Base-by-base conservation (phyloP, 2,888 invertebrate genomes). In the Cyclophora albipunctata region DNA sequence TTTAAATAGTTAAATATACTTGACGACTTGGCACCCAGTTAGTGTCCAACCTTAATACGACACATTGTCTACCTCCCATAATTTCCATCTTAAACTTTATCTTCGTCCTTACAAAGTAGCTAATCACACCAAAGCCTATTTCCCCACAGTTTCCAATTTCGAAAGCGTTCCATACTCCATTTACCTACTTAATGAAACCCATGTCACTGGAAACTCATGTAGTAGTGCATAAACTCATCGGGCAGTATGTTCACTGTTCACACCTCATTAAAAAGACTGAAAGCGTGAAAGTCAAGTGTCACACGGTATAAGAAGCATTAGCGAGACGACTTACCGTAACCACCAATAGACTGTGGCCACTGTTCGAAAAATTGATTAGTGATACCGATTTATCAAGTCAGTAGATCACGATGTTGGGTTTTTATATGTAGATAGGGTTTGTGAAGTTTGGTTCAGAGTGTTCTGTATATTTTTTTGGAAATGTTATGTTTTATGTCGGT, bases 201-300 rank as follows among this genome's bases (percentile, higher is more conserved):
- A 42, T 45, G 45, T 42, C 45, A 34, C 40, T 57, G 47, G 53
- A 57, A 58, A 58, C 47, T 42, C 52, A 44, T 47, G 52, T 58
- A 53, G 45, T 52, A 58, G 46, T 57, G 59, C 59, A 58, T 53
- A 52, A 58, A 58, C 51, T 59, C 52, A 47, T 48, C 44, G 51
- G 42, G 34, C 40, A 40, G 33, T 7, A 1, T 45, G 42, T 33
- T 34, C 69, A 69, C 70, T 42, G 42, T 33, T 34, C 69, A 69
- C 70, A 75, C 71, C 66, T 64, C 67, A 71, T 75, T 77, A 72
- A 56, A 47, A 52, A 60, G 68, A 72, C 71, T 59, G 76, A 78
- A 77, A 78, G 78, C 80, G 75, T 78, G 75, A 70, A 72, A 71
- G 59, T 64, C 64, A 55, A 62, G 63, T 70, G 73, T 68, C 73